These are phyloP conservation scores for Coptodon bakossiorum DNA, from an alignment of 2,113 vertebrate genomes.

Conservation along the genomic window DNA sequence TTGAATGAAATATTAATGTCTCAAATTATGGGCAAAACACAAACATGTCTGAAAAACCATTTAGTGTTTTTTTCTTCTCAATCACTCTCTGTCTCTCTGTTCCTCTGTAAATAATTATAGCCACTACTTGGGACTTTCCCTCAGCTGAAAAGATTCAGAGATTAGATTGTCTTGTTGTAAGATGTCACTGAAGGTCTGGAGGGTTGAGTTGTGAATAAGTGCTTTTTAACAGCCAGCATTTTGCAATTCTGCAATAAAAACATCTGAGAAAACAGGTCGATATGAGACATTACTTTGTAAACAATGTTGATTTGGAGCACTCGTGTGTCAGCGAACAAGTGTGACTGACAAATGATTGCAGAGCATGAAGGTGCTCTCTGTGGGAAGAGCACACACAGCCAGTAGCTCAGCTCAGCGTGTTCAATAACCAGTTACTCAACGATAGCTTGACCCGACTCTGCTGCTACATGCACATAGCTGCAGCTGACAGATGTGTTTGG, in stretches of 20 bases:
- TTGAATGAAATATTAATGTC: neutral
- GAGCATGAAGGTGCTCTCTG: neutral
- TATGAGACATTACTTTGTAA: neutral
- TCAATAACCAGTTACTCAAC: neutral
- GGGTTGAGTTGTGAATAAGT: neutral
- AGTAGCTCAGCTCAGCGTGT: neutral
- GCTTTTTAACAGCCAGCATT: neutral
- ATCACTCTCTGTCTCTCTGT: neutral
- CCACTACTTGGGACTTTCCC: neutral
- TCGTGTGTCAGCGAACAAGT: neutral
- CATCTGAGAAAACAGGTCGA: neutral
- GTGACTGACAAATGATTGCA: neutral
- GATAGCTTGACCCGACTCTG: neutral
- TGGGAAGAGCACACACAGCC: neutral
- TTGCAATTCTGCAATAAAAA: neutral
- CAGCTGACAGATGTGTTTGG: neutral
- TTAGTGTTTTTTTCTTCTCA: neutral
- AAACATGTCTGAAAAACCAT: neutral
- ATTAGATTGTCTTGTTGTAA: neutral
- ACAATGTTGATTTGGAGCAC: neutral
- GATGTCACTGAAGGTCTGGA: fast-evolving
- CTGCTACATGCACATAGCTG: neutral
- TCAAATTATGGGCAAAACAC: neutral
- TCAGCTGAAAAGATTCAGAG: neutral
- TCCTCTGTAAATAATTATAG: neutral